Conservation (phyloP, 2,888 invertebrate species). For the Lissocephala sabroskyi region DNA sequence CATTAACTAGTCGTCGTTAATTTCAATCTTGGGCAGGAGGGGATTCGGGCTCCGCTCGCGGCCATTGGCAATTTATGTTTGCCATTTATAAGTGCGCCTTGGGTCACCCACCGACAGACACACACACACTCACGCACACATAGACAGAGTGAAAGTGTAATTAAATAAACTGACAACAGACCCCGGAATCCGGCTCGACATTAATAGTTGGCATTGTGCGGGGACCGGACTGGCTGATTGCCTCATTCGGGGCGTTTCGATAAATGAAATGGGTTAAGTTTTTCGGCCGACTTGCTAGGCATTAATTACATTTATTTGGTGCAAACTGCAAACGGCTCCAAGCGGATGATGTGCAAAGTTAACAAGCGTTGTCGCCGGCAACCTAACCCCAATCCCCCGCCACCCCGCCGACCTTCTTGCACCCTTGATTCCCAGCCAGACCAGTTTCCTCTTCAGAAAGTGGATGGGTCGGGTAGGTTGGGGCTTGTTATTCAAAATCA, state of each 20-base stretch:
- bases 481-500: too few species aligned
- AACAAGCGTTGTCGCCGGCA: too few species aligned
- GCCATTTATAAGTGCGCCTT: constrained; percentile 8
- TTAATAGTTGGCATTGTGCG: not conserved
- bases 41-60: too few species aligned
- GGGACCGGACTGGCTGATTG: not conserved
- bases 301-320: not conserved
- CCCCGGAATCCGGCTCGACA: not conserved
- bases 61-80: constrained; percentile 4
- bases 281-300: not conserved
- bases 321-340: not conserved
- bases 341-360: too few species aligned
- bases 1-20: constrained; percentile 55
- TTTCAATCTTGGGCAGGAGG: constrained; percentile 33
- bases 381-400: too few species aligned
- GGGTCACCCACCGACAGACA: too few species aligned
- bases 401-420: too few species aligned
- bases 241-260: not conserved
- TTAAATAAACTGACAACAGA: constrained; percentile 34
- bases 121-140: not conserved
- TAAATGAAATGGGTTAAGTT: not conserved
- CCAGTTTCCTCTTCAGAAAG: too few species aligned
- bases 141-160: constrained; percentile 22
- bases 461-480: too few species aligned
- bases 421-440: too few species aligned